Evolutionary conservation across 2,797 vertebrate species (phyloP), one percentile per base, ranked within the genome.

Genomic region (Phoebastria nigripes): DNA sequence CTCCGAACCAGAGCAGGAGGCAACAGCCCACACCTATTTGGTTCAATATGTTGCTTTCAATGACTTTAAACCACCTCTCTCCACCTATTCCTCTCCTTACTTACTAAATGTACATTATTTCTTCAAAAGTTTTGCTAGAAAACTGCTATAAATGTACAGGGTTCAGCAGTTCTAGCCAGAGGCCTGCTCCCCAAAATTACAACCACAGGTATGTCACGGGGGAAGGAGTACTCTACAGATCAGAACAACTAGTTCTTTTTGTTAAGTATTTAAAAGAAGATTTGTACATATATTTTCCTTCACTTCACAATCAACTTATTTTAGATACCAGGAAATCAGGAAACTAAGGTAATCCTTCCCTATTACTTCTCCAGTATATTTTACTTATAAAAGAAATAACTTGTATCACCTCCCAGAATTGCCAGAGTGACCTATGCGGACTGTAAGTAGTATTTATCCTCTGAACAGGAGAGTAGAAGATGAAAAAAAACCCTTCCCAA

Each of bases 191-290:
- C 90, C 81, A 69, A 59, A 74, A 66, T 47, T 35, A 93, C 93
- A 80, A 73, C 71, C 89, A 84, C 92, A 51, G 72, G 22, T 25
- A 63, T 19, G 79, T 55, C 85, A 86, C n/a, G 8, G 86, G 93
- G 90, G 46, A 95, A 87, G 95, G 93, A 90, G 72, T 42, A 90
- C 84, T 82, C 94, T 46, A 92, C 90, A 94, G n/a, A 82, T 77
- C 78, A 93, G 96, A 92, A 96, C 78, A 87, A 15, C 26, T 29
- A 70, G 25, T 73, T 91, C 93, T 84, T 89, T 74, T 90, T 19
- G 8, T 33, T 33, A 88, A 90, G 58, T 54, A 92, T 63, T 89
- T 59, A 74, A 96, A 91, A 82, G 71, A 90, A 89, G 56, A 70
- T 95, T 93, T 95, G 74, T 93, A 94, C 93, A 95, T 17, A 1